Percentiles rank a stretch among this genome's conserved stretches.
Conservation (phyloP, 2,888 invertebrate genomes). For the Idaea dimidiata region DNA sequence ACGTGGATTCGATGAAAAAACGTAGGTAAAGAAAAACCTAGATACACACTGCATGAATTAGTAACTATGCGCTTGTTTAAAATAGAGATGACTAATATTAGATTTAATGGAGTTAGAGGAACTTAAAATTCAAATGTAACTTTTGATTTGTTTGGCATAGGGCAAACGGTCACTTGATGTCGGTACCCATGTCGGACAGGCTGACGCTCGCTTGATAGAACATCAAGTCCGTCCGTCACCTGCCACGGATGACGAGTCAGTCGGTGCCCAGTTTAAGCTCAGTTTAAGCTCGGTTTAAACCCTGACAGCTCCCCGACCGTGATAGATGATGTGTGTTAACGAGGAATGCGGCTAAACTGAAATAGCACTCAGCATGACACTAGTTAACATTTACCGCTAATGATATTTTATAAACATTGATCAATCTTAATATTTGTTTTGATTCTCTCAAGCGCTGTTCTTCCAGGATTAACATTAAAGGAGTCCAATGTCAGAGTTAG, state of each 20-base stretch:
- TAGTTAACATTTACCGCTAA: slow-evolving; percentile 60
- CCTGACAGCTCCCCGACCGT: slow-evolving; percentile 61
- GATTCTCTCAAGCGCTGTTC: neutral
- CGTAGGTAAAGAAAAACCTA: neutral
- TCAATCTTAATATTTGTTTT: neutral
- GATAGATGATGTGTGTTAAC: slow-evolving; percentile 60
- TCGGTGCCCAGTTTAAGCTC: slow-evolving; percentile 60
- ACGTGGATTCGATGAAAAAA: slow-evolving; percentile 42
- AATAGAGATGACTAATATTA: neutral
- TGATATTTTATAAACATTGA: slow-evolving; percentile 39
- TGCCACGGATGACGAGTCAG: slow-evolving; percentile 61
- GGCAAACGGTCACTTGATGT: slow-evolving; percentile 46
- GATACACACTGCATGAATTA: neutral
- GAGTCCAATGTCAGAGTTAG: slow-evolving; percentile 10
- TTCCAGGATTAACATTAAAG: neutral
- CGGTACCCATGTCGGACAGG: slow-evolving; percentile 41
- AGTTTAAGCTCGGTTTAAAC: slow-evolving; percentile 68
- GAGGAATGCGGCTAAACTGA: slow-evolving; percentile 58
- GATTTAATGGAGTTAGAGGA: neutral
- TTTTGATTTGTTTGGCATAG: slow-evolving; percentile 26
- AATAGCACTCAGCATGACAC: slow-evolving; percentile 52
- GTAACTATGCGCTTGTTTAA: neutral
- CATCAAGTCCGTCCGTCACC: slow-evolving; percentile 68
- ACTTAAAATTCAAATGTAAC: neutral
- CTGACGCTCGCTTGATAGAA: slow-evolving; percentile 46